Conservation (phyloP, 2,888 invertebrate species). For the Acanthosepion esculentum region DNA sequence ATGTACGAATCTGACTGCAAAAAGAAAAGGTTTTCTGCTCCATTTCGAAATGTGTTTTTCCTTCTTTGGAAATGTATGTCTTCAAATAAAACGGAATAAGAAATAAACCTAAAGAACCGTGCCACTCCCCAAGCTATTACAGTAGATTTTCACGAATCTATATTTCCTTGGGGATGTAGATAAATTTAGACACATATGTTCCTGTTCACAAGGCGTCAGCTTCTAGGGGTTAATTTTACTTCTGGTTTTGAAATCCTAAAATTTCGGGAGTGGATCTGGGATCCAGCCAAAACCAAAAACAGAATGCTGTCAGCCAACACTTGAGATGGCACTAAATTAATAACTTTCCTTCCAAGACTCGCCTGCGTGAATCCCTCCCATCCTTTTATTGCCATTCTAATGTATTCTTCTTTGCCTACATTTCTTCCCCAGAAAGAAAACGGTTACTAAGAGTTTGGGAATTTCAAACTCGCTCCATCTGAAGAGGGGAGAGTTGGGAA, state of each 20-base stretch:
- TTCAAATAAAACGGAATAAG: too few relatives aligned
- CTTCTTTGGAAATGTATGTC: too few relatives aligned
- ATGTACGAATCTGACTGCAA: too few relatives aligned
- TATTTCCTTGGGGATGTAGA: neutral
- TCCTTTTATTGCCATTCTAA: neutral
- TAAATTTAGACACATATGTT: conserved; percentile 33
- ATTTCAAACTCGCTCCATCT: neutral
- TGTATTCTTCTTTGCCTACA: neutral
- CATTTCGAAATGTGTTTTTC: too few relatives aligned
- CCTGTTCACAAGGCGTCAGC: neutral
- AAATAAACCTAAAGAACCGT: too few relatives aligned
- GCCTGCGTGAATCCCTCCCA: neutral
- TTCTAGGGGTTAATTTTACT: neutral
- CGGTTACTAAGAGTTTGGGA: neutral
- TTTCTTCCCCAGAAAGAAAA: neutral
- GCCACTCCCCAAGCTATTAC: too few relatives aligned
- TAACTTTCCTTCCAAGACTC: neutral
- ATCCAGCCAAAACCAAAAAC: neutral
- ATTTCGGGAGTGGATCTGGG: neutral
- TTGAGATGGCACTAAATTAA: neutral
- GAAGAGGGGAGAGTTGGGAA: neutral
- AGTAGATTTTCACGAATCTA: too few relatives aligned
- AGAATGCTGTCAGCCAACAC: neutral
- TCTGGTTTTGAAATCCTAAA: neutral
- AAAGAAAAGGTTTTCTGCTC: too few relatives aligned